Base-by-base conservation (phyloP, 2,888 invertebrate genomes). In the Arctia plantaginis region DNA sequence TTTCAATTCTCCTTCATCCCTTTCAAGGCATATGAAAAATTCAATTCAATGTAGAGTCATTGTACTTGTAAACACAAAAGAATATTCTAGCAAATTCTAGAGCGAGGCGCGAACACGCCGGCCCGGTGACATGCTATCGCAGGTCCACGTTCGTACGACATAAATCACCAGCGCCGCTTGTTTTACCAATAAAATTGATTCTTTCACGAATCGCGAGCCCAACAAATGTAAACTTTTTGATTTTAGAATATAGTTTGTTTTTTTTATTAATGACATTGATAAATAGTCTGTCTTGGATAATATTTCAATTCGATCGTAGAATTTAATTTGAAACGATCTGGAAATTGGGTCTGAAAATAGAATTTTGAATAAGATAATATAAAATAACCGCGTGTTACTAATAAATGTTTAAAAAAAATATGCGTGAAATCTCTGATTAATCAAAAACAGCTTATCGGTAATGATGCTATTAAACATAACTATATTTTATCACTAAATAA, bases 171-270 rank as follows among this genome's bases (percentile, higher is more conserved):
- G 87, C 87, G 87, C 90, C 87, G 93, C 91, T 93, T 95, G 94
- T 94, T 95, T 94, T 91, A 93, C 93, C 93, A 94, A 94, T 94
- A 93, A 93, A 94, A 95, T 93, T 94, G 93, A 95, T 93, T 93
- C 93, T 92, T 94, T 93, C 89, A 86, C 90, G 89, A 90, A 89
- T 92, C 89, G 87, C 88, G 87, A 85, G 79, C 81, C 80, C 85
- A 77, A 84, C 88, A 81, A 89, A 87, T 87, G 86, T 86, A 86
- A 88, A 88, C 86, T 84, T 76, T 85, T 85, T 78, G 71, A 85
- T 59, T 85, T 83, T 79, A 72, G 72, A 81, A 73, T 51, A 72
- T 65, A 69, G 73, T 71, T 69, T 59, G 66, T 73, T 23, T 72
- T 73, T 59, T 66, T 77, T 77, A 73, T 75, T 27, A 64, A 71